Conservation (phyloP, 2,797 vertebrate genomes). For the Dendrocincla fuliginosa region DNA sequence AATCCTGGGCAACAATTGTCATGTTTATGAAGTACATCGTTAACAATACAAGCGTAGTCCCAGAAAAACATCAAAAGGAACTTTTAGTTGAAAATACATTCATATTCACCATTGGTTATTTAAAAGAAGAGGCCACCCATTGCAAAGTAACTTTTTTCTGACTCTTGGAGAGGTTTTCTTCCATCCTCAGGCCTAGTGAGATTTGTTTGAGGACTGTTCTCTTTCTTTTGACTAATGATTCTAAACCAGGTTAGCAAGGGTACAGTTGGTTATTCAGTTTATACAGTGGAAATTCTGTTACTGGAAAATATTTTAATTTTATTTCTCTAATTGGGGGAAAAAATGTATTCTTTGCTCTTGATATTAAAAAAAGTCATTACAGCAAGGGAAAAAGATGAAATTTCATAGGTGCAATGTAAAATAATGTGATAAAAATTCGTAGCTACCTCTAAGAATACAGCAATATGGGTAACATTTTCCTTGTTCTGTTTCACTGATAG, state of each 20-base stretch:
- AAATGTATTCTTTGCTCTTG: not conserved
- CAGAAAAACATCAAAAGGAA: conserved; percentile 20
- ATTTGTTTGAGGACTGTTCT: not conserved
- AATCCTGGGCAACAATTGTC: conserved; percentile 53
- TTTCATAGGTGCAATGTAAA: not conserved
- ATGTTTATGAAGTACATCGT: conserved; percentile 49
- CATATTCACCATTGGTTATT: not conserved
- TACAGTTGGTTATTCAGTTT: not conserved
- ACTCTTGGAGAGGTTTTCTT: not conserved
- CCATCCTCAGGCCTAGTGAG: not conserved
- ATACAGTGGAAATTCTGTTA: conserved; percentile 31
- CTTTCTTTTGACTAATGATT: not conserved
- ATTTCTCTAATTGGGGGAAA: not conserved
- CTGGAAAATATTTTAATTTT: not conserved
- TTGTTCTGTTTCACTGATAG: not conserved
- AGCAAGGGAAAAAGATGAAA: not conserved
- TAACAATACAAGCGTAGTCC: conserved; percentile 23
- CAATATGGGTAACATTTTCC: not conserved
- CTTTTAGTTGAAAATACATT: conserved; percentile 1
- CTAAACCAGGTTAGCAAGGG: not conserved
- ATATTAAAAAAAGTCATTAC: not conserved
- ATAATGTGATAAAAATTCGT: not conserved
- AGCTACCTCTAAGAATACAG: not conserved
- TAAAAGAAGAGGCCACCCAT: not conserved
- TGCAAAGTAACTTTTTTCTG: not conserved